Percentiles rank a stretch among this genome's conserved stretches.
Evolutionary conservation across 1,140 invertebrate genomes (phyloP).

Genomic region (Latrodectus geometricus): DNA sequence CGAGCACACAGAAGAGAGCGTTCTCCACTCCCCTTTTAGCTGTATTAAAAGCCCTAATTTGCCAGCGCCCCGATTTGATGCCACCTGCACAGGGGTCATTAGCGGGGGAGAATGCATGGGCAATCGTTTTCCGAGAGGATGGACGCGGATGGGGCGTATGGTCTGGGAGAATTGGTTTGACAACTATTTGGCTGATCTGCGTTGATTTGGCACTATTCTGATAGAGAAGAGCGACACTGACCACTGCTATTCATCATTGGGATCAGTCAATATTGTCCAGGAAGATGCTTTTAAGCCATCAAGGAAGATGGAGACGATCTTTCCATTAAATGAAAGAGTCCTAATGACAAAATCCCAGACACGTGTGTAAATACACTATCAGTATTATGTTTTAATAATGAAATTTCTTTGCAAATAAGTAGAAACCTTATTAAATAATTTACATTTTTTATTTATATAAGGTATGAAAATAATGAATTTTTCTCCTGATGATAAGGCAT

Average conservation of each 20-base stretch:
- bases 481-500: too few relatives aligned
- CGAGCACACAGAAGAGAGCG: neutral
- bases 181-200: conserved; percentile 50
- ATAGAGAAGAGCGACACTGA: conserved; percentile 25
- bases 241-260: conserved; percentile 25
- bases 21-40: neutral
- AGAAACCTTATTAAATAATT: too few relatives aligned
- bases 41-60: conserved; percentile 59
- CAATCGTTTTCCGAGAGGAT: conserved; percentile 28
- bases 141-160: neutral
- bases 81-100: conserved; percentile 49
- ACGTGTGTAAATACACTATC: too few relatives aligned
- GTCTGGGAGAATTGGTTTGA: conserved; percentile 45
- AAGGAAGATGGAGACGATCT: neutral
- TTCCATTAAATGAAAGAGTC: neutral
- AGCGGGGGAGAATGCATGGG: conserved; percentile 38
- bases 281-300: neutral
- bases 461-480: too few relatives aligned
- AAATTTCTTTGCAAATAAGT: too few relatives aligned
- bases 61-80: conserved; percentile 13
- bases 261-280: neutral
- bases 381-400: too few relatives aligned
- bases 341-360: neutral
- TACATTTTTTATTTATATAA: too few relatives aligned
- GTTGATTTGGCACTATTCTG: conserved; percentile 42